Base-by-base conservation (phyloP, 2,797 vertebrate species). In the Avahi laniger region DNA sequence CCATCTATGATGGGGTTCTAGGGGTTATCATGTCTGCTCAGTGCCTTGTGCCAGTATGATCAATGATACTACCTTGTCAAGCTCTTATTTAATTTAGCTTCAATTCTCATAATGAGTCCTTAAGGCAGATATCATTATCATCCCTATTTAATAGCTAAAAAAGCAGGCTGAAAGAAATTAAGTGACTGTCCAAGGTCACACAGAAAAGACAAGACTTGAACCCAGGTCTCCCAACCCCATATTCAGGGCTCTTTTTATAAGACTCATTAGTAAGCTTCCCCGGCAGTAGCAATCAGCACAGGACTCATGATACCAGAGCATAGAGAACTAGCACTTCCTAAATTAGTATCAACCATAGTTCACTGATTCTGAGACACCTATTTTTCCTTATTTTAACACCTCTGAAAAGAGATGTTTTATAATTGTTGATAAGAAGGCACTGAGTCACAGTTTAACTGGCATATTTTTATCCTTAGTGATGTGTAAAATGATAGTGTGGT, bases 101-200 rank as follows among this genome's bases (percentile, higher is more conserved):
- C n/a, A 67, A 22, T 20, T 84, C 69, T 67, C 48, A 48, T 18
- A 50, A 46, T 2, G 35, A 43, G n/a, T 43, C 54, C 35, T 8
- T 3, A 30, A 63, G 78, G 41, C 20, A 93, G 28, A 38, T 61
- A 84, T 15, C 73, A 43, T 14, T 41, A 7, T 18, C 28, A 46
- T 4, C 38, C 26, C 38, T 20, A 70, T 6, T 65, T 57, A 46
- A 69, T 0, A 75, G 73, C 48, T 33, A 69, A 52, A 79, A 93
- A 75, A 15, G 84, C 46, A 93, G 10, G 22, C 76, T 81, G 26
- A 67, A 83, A 82, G n/a, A 41, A 90, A 89, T 81, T 73, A 92
- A 48, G 17, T 89, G 83, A 87, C 48, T 69, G 54, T 63, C 41
- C 20, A 67, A 57, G 11, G 28, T 67, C 69, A 76, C 52, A 59